phyloP scores from a whole-genome alignment of 1,140 invertebrate genomes.

The Laupala kohalensis region DNA sequence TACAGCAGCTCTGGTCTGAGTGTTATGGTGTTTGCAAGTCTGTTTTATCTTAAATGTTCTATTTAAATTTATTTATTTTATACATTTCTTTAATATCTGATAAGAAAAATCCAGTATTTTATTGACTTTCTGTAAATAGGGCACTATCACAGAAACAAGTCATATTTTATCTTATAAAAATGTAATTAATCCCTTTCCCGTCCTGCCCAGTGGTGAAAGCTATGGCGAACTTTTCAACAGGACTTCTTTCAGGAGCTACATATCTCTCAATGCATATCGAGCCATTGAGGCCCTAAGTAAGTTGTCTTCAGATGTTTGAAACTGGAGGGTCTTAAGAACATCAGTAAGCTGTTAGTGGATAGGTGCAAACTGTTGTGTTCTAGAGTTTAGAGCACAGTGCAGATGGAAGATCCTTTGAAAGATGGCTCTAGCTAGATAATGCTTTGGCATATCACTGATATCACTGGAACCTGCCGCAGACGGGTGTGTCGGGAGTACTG shows the following conservation, averaged over 20 bases:
- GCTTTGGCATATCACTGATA: neutral
- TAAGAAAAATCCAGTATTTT: neutral
- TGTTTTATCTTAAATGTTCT: neutral
- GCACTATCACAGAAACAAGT: neutral
- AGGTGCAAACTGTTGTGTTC: neutral
- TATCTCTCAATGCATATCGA: neutral
- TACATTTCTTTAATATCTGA: neutral
- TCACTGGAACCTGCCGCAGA: neutral
- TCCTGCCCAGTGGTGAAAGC: neutral
- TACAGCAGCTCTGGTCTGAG: neutral
- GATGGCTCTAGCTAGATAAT: neutral
- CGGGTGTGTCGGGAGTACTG: neutral
- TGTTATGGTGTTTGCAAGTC: neutral
- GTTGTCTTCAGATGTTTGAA: neutral
- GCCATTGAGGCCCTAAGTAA: neutral
- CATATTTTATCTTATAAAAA: neutral
- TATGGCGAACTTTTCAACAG: neutral
- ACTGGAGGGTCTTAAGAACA: neutral
- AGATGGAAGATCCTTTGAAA: neutral
- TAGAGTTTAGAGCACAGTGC: neutral
- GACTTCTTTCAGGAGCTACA: neutral
- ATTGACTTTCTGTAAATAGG: neutral
- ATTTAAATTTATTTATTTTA: neutral
- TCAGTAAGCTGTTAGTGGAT: neutral
- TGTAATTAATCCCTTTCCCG: neutral